Evolutionary conservation across 2,888 invertebrate genomes (phyloP).

Genomic region (Euzophera pinguis): DNA sequence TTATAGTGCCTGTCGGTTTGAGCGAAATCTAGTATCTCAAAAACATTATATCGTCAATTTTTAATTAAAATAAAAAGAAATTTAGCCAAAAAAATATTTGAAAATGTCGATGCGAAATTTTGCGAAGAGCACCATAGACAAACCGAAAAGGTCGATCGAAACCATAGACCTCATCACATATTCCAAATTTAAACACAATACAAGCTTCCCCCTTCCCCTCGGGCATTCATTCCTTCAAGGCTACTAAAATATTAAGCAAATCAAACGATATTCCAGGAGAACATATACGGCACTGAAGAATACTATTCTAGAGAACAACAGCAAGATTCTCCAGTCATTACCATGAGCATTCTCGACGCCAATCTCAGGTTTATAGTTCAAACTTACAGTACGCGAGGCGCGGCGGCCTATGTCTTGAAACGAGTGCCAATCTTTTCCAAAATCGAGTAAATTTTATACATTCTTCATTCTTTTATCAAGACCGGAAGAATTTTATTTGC

Average conservation of each 20-base stretch:
- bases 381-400: conserved; percentile 16
- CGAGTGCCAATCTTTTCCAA: too few relatives aligned
- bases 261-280: conserved; percentile 77
- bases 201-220: conserved; percentile 70
- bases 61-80: too few relatives aligned
- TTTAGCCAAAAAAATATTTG: too few relatives aligned
- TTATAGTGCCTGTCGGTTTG: too few relatives aligned
- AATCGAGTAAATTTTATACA: too few relatives aligned
- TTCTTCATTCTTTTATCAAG: too few relatives aligned
- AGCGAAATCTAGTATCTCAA: too few relatives aligned
- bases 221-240: conserved; percentile 58
- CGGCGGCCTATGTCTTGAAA: conserved; percentile 18
- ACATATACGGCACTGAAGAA: conserved; percentile 72
- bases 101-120: too few relatives aligned
- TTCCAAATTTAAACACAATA: conserved; percentile 20
- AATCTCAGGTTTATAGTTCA: conserved; percentile 39
- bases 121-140: too few relatives aligned
- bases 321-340: conserved; percentile 77
- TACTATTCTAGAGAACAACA: conserved; percentile 72
- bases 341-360: conserved; percentile 75
- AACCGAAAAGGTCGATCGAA: too few relatives aligned
- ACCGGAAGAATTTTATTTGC: too few relatives aligned
- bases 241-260: conserved; percentile 76
- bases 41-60: too few relatives aligned
- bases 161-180: background rate